Base-by-base conservation (phyloP, 2,113 vertebrate genomes). In the Callocephalon fimbriatum region DNA sequence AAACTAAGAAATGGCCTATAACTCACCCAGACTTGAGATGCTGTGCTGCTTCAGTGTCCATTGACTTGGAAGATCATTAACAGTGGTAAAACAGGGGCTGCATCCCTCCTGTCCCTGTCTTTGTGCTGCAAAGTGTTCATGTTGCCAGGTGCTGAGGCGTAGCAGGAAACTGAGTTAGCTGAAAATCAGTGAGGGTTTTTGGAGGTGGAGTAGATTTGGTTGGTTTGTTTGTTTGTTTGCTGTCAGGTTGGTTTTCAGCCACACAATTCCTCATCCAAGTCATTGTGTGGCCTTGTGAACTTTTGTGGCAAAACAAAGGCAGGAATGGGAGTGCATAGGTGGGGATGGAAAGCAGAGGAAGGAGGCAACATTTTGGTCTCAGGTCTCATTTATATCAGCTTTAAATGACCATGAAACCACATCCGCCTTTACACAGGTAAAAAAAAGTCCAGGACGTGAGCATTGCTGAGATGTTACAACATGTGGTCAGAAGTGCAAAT, bases 291-390 rank as follows among this genome's bases (percentile, higher is more conserved):
- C 62, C 70, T 82, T 53, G 44, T 82, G 63, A 79, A 66, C 31
- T 70, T 86, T 9, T 35, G 31, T 45, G 67, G 22, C 29, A 90
- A 54, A 91, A 90, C 79, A 92, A 92, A 95, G 72, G 45, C 75
- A 91, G 82, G 63, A 92, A 80, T 50, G 15, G 58, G 78, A 86
- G 44, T 66, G 22, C 67, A 54, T 45, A 90, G 50, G 63, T 93
- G 50, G 54, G 27, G 45, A 76, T 88, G 50, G 59, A 92, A 93
- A 93, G 37, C n/a, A 86, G 48, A 90, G 71, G 63, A 79, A 95
- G 53, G n/a, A 93, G 48, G n/a, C 21, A 88, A 83, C 7, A 45
- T 76, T 77, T 95, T 80, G 58, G n/a, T 80, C 66, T 31, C n/a
- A 40, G n/a, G 8, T 77, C 21, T 90, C 67, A 50, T 73, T 76